Evolutionary conservation across 92 coral and sea anemone genomes (phyloP).

Genomic region (Pocillopora grandis): DNA sequence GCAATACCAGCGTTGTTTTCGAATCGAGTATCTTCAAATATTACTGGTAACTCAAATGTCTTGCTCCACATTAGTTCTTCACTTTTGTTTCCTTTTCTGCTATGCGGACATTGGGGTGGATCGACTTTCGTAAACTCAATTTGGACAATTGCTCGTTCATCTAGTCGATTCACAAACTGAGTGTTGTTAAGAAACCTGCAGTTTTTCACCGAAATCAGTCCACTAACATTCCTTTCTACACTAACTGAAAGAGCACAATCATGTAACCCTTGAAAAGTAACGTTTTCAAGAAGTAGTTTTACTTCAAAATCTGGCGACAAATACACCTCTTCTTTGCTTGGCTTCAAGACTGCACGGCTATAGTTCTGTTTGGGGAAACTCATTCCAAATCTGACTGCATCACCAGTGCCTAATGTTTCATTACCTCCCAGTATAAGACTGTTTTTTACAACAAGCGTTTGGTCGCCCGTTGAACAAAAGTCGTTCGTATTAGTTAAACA

Average conservation of each 20-base stretch:
- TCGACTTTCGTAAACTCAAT: neutral
- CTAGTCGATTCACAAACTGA: neutral
- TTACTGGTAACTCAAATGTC: conserved; percentile 1
- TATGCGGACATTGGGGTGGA: conserved; percentile 4
- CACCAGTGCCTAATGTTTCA: no score
- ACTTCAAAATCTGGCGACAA: neutral
- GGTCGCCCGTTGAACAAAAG: no score
- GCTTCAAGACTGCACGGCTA: no score
- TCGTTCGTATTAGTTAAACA: no score
- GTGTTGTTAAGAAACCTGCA: conserved; percentile 23
- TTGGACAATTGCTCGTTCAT: conserved; percentile 1
- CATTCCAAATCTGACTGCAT: no score
- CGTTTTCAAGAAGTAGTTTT: neutral
- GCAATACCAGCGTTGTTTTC: conserved; percentile 46
- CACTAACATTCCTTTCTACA: neutral
- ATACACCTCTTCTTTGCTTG: neutral
- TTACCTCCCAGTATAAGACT: no score
- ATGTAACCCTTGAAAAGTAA: conserved; percentile 16
- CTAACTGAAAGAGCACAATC: neutral
- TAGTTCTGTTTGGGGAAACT: no score
- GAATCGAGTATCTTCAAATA: conserved; percentile 32
- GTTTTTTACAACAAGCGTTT: no score
- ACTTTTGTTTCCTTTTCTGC: neutral
- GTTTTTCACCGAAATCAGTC: neutral
- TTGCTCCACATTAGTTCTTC: neutral